phyloP scores from a whole-genome alignment of 2,797 vertebrate genomes.

The Echeneis naucrates region DNA sequence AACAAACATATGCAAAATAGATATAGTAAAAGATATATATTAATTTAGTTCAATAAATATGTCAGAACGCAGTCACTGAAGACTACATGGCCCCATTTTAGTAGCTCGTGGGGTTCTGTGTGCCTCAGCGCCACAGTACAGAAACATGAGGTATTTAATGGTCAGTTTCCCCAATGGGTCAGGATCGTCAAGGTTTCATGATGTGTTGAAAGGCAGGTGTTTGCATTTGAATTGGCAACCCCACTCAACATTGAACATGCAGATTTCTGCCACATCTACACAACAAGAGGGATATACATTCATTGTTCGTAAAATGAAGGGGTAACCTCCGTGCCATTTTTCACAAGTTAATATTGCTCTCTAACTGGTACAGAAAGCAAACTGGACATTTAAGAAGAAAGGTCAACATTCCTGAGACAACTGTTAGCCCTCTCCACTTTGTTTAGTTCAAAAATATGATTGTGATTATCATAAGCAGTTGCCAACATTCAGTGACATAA shows the following conservation, averaged over 20 bases:
- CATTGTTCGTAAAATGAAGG: slow-evolving; percentile 73
- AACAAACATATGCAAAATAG: slow-evolving; percentile 84
- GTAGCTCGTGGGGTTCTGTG: slow-evolving; percentile 83
- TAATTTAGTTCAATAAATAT: slow-evolving; percentile 98
- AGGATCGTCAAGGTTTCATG: slow-evolving; percentile 70
- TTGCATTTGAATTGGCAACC: slow-evolving; percentile 58
- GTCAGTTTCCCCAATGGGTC: slow-evolving; percentile 81
- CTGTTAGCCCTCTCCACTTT: slow-evolving; percentile 48
- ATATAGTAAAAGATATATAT: slow-evolving; percentile 92
- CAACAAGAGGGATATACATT: slow-evolving; percentile 75
- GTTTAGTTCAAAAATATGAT: slow-evolving; percentile 50
- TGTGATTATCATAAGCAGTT: slow-evolving; percentile 79
- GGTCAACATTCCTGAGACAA: slow-evolving; percentile 74
- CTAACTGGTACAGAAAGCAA: slow-evolving; percentile 47
- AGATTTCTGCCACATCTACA: slow-evolving; percentile 59
- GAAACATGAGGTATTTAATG: slow-evolving; percentile 95
- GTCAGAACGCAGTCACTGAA: slow-evolving; percentile 87
- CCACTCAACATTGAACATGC: slow-evolving; percentile 41
- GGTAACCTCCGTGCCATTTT: slow-evolving; percentile 39
- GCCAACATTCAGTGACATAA: slow-evolving; percentile 51
- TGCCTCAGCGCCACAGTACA: slow-evolving; percentile 84
- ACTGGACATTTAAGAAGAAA: slow-evolving; percentile 33
- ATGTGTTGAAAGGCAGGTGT: slow-evolving; percentile 66
- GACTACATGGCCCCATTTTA: slow-evolving; percentile 81
- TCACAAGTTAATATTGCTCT: slow-evolving; percentile 31